These are phyloP conservation scores for Galerucella nymphaeae DNA, from an alignment of 2,888 invertebrate species.

Conservation along the genomic window DNA sequence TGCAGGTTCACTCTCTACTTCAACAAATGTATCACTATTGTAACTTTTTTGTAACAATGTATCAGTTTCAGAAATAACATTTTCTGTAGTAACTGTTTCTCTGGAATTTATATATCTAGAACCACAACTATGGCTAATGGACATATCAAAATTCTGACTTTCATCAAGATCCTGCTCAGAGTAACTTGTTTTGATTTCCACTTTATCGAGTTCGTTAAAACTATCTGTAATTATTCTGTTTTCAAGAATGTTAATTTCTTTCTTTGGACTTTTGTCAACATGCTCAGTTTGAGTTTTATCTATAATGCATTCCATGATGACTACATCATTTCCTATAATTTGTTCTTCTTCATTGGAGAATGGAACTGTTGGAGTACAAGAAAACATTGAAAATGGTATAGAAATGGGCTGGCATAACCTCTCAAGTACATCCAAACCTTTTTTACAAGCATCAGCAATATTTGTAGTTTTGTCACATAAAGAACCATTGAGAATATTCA, in stretches of 20 bases:
- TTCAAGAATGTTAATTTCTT: not conserved
- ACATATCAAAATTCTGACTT: not conserved
- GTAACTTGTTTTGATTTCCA: not conserved
- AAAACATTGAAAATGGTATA: slow-evolving; percentile 37
- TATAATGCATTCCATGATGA: slow-evolving; percentile 13
- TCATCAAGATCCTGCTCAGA: not conserved
- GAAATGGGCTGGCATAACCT: slow-evolving; percentile 50
- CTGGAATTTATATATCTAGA: no score
- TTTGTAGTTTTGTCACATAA: slow-evolving; percentile 37
- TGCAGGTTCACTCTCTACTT: not conserved
- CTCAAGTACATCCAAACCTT: slow-evolving; percentile 45
- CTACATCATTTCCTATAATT: not conserved
- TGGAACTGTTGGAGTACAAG: no score
- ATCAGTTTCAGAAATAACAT: not conserved
- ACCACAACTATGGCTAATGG: not conserved
- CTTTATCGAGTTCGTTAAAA: not conserved
- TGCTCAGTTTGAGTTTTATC: not conserved
- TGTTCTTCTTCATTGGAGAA: not conserved
- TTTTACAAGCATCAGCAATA: slow-evolving; percentile 41
- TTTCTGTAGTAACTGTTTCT: not conserved
- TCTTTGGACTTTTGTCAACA: not conserved
- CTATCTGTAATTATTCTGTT: not conserved
- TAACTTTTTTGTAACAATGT: not conserved
- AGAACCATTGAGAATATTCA: slow-evolving; percentile 45
- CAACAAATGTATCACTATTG: not conserved